Evolutionary conservation across 2,113 vertebrate species (phyloP), one percentile per base, ranked within the genome.

Genomic region (Catharus minimus): DNA sequence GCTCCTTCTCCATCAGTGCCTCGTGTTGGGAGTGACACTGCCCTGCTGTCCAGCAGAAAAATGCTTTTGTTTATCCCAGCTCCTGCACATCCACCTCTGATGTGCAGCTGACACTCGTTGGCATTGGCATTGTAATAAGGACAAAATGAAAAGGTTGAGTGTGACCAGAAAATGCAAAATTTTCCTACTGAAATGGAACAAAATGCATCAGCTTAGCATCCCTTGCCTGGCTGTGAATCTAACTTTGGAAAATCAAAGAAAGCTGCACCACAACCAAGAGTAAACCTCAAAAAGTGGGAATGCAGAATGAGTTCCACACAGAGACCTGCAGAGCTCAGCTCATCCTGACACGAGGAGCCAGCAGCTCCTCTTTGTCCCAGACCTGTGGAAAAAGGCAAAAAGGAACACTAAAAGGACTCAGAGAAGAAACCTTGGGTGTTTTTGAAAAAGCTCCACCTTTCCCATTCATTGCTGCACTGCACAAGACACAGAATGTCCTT

Each of bases 311-410:
- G 56, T 39, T 26, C 65, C 24, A 0, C 10, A 30, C 39, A 46
- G 13, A 33, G 39, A 15, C 21, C 28, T 32, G 18, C 9, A 53
- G 60, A 41, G 60, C 36, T 9, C 2, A 71, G 33, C 82, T 15
- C 47, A 36, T 8, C 12, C 1, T 18, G 19, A 22, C 1, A 53
- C 2, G 4, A 1, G 41, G 12, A 10, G 23, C 20, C 55, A 60
- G 79, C 13, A 82, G 50, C 32, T 78, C 56, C 55, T 69, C 65
- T 41, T 61, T 23, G 47, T 33, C 41, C 47, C 41, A 38, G 8
- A 30, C 2, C 1, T 0, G 4, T 3, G 4, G 38, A 8, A 39
- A 53, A 74, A n/a, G 26, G 32, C 43, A 41, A 81, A 74, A 74
- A 41, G 8, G 13, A 52, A n/a, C 43, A 53, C 9, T 21, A 28